phyloP scores from a whole-genome alignment of 1,140 invertebrate genomes.

The Scylla paramamosain region DNA sequence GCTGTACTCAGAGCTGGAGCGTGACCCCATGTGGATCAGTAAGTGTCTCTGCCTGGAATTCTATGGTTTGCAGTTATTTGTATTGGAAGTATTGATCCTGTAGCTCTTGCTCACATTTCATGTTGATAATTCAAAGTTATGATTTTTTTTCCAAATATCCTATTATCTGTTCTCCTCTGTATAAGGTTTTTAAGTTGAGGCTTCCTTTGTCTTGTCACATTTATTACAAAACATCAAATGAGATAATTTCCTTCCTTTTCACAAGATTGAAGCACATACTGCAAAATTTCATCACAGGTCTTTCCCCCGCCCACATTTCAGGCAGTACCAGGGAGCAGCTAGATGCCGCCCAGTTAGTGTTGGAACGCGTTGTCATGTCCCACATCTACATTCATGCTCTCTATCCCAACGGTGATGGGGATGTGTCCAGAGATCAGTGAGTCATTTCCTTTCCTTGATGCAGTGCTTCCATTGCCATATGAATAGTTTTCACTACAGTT shows the following conservation, averaged over 20 bases:
- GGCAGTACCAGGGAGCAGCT: slow-evolving; percentile 79
- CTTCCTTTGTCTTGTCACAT: too few relatives aligned
- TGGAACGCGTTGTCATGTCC: slow-evolving; percentile 87
- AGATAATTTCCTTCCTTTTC: too few relatives aligned
- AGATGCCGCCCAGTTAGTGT: slow-evolving; percentile 79
- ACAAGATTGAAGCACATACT: too few relatives aligned
- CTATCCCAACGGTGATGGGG: slow-evolving; percentile 98
- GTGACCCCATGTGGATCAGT: slow-evolving; percentile 85
- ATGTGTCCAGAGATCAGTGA: slow-evolving; percentile 92
- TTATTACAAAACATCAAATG: too few relatives aligned
- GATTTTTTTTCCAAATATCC: too few relatives aligned
- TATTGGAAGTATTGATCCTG: background rate
- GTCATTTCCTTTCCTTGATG: slow-evolving; percentile 81
- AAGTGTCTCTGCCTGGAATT: slow-evolving; percentile 44
- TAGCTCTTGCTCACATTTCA: too few relatives aligned
- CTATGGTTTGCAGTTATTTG: slow-evolving; percentile 49
- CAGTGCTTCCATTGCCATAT: slow-evolving; percentile 28
- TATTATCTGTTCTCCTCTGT: too few relatives aligned
- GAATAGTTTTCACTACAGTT: too few relatives aligned
- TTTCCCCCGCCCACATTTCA: background rate
- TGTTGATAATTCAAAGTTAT: too few relatives aligned
- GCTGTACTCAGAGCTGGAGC: slow-evolving; percentile 85
- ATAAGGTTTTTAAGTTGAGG: too few relatives aligned
- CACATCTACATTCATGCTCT: slow-evolving; percentile 95
- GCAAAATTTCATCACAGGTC: too few relatives aligned